Evolutionary conservation across 2,888 invertebrate species (phyloP).

Genomic region (Pyrochroa serraticornis): DNA sequence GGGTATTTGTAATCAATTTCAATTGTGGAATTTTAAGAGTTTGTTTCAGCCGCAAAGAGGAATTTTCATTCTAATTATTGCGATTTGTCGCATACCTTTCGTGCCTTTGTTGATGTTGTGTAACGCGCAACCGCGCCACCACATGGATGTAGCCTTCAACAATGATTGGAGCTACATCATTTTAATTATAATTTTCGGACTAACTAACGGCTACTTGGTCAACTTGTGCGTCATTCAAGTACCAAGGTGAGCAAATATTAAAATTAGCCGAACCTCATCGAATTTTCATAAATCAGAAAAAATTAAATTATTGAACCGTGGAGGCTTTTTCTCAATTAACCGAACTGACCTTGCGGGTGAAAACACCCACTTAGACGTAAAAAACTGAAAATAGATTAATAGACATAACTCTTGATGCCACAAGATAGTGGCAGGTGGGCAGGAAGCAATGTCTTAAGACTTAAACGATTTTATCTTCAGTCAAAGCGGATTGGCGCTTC

Average conservation of each 20-base stretch:
- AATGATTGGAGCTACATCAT: slow-evolving; percentile 79
- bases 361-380: too few species aligned
- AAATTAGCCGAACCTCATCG: too few species aligned
- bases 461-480: background rate
- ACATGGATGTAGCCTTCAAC: slow-evolving; percentile 77
- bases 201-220: slow-evolving; percentile 88
- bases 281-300: background rate
- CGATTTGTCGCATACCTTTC: slow-evolving; percentile 69
- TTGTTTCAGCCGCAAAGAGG: slow-evolving; percentile 69
- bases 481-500: background rate
- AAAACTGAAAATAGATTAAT: too few species aligned
- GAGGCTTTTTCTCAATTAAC: too few species aligned
- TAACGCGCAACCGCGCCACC: slow-evolving; percentile 79
- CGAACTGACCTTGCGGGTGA: too few species aligned
- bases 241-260: slow-evolving; percentile 78
- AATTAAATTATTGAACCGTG: too few species aligned
- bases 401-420: too few species aligned
- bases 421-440: background rate
- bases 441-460: background rate
- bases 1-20: slow-evolving; percentile 28
- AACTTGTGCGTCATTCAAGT: slow-evolving; percentile 84
- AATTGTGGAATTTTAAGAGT: background rate
- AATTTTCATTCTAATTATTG: slow-evolving; percentile 68
- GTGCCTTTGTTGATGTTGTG: slow-evolving; percentile 86
- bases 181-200: slow-evolving; percentile 76